These are phyloP conservation scores for Mandrillus leucophaeus DNA, from an alignment of 2,113 vertebrate genomes.

Conservation along the genomic window DNA sequence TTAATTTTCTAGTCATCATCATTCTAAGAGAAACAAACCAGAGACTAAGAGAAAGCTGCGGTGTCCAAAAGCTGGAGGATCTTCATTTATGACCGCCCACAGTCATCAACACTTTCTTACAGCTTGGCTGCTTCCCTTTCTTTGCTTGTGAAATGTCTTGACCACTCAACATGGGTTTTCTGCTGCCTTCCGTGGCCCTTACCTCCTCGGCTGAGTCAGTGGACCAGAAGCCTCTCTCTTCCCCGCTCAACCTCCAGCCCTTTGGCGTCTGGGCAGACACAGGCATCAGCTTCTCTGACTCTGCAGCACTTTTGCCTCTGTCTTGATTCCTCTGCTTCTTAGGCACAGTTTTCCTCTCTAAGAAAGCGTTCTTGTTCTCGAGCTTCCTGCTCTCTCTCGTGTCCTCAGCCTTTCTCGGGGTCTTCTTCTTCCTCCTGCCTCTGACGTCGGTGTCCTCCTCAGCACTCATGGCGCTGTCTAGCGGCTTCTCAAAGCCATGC, in stretches of 20 bases:
- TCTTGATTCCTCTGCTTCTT: conserved; percentile 84
- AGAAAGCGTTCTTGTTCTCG: conserved; percentile 83
- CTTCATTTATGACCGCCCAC: neutral
- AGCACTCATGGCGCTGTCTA: conserved; percentile 74
- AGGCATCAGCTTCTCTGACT: conserved; percentile 82
- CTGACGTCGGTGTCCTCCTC: conserved; percentile 82
- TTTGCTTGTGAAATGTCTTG: neutral
- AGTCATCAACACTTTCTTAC: neutral
- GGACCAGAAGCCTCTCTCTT: conserved; percentile 80
- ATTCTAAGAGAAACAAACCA: neutral
- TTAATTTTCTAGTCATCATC: neutral
- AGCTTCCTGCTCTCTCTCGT: conserved; percentile 80
- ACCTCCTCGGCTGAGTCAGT: conserved; percentile 87
- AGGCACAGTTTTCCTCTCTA: conserved; percentile 86
- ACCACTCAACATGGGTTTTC: neutral
- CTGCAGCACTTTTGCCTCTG: conserved; percentile 66
- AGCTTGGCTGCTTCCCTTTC: neutral
- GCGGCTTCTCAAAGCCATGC: conserved; percentile 50
- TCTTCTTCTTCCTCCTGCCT: conserved; percentile 88
- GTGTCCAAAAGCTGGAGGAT: neutral
- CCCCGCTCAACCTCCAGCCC: conserved; percentile 61
- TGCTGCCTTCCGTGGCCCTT: neutral
- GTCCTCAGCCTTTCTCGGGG: conserved; percentile 83
- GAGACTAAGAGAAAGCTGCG: neutral
- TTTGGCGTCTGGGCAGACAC: conserved; percentile 70